Conservation (phyloP, 2,888 invertebrate genomes). For the Cephus rjabovi region DNA sequence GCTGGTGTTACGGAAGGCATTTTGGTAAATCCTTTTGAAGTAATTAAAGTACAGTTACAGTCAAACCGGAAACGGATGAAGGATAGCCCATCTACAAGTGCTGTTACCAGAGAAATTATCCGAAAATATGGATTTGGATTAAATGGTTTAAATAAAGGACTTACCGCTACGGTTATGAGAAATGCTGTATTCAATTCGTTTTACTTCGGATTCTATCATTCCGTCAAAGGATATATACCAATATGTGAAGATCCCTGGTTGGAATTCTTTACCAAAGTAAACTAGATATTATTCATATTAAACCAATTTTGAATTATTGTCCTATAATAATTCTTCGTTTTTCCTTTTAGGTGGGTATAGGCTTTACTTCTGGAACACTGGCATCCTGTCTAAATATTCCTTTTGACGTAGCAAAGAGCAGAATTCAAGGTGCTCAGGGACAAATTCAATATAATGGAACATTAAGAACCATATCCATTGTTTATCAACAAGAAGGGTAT, state of each 20-base stretch:
- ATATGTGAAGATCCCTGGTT: conserved; percentile 75
- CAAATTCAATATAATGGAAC: conserved; percentile 84
- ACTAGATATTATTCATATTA: neutral
- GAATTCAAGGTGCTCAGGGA: conserved; percentile 93
- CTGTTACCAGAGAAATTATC: conserved; percentile 84
- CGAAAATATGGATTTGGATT: conserved; percentile 81
- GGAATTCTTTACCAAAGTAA: conserved; percentile 79
- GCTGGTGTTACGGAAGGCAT: conserved; percentile 94
- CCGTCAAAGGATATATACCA: conserved; percentile 81
- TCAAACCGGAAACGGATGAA: conserved; percentile 76
- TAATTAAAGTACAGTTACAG: conserved; percentile 92
- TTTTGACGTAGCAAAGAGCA: conserved; percentile 95
- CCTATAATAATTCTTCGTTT: conserved; percentile 25
- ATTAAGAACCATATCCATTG: conserved; percentile 76
- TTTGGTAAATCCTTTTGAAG: conserved; percentile 94
- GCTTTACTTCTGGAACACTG: conserved; percentile 87
- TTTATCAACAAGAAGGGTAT: conserved; percentile 92
- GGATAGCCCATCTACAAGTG: conserved; percentile 80
- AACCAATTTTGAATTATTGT: conserved; percentile 6
- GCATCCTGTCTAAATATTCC: conserved; percentile 93
- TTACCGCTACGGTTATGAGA: conserved; percentile 88
- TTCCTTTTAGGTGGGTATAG: conserved; percentile 72
- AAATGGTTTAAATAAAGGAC: conserved; percentile 86
- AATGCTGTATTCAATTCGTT: conserved; percentile 94
- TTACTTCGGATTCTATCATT: conserved; percentile 96